Evolutionary conservation across 2,797 vertebrate genomes (phyloP).

Genomic region (Rhynchonycteris naso): DNA sequence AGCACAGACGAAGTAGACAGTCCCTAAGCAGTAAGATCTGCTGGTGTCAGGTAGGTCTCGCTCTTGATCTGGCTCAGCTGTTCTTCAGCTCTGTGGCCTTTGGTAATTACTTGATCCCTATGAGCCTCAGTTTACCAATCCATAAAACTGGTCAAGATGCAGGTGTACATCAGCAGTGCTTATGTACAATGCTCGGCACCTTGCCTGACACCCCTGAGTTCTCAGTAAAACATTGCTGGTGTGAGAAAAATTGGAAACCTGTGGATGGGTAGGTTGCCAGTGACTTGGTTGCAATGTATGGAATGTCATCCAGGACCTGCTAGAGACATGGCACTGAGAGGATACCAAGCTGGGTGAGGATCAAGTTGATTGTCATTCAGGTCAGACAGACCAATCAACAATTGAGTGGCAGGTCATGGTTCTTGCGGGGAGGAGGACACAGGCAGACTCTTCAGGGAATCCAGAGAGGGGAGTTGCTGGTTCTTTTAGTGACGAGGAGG

Average conservation of each 20-base stretch:
- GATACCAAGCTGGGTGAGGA: not conserved
- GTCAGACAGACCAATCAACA: not conserved
- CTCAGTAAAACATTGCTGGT: not conserved
- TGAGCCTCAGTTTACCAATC: conserved; percentile 35
- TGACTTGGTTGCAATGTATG: not conserved
- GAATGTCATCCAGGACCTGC: not conserved
- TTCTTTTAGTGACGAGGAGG: not conserved
- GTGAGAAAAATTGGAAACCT: not conserved
- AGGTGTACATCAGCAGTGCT: not conserved
- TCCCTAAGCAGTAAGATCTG: fast-evolving
- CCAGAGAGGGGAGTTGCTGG: not conserved
- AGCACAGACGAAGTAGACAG: not conserved
- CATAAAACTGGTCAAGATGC: not conserved
- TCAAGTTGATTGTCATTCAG: not conserved
- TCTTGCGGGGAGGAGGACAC: not conserved
- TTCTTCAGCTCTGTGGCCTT: conserved; percentile 7
- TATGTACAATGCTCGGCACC: not conserved
- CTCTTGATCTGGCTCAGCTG: not conserved
- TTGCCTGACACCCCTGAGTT: not conserved
- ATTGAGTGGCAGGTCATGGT: not conserved
- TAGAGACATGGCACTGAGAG: not conserved
- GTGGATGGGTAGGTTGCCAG: not conserved
- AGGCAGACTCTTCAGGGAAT: not conserved
- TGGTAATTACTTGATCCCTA: not conserved
- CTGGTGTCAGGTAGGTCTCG: not conserved